A percentile compares a stretch with the other conserved stretches of the same genome.
These are phyloP conservation scores for Bradysia coprophila DNA, from an alignment of 1,140 invertebrate genomes.

Conservation along the genomic window DNA sequence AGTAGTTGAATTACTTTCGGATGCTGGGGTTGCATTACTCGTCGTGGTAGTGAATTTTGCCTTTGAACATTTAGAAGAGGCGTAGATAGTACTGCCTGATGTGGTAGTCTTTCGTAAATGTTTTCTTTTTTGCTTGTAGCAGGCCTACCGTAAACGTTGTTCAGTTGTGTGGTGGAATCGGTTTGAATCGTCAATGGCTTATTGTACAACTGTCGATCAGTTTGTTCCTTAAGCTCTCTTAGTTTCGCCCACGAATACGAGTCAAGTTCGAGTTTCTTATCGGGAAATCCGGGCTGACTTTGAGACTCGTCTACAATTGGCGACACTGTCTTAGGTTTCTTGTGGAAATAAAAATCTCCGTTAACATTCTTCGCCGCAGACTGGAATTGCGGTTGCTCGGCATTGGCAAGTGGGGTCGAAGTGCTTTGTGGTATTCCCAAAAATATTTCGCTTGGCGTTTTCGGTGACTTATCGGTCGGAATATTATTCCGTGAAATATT, in stretches of 20 bases:
- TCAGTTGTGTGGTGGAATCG: not conserved
- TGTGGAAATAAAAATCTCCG: not conserved
- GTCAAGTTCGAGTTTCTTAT: conserved; percentile 2
- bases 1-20: not conserved
- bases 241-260: conserved; percentile 15
- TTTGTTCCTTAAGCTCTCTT: conserved; percentile 17
- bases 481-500: too few relatives aligned
- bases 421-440: not conserved
- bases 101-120: conserved; percentile 16
- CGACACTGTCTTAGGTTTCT: not conserved
- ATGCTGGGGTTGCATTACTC: conserved; percentile 1
- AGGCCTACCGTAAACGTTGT: not conserved
- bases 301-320: not conserved
- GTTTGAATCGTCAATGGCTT: conserved; percentile 7
- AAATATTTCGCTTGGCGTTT: not conserved
- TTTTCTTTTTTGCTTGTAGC: conserved; percentile 9
- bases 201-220: conserved; percentile 16
- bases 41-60: not conserved
- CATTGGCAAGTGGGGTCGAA: not conserved
- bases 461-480: too few relatives aligned
- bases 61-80: conserved; percentile 1
- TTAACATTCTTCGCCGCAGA: not conserved
- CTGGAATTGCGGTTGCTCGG: not conserved
- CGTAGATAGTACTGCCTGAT: not conserved
- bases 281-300: not conserved